phyloP scores from a whole-genome alignment of 2,797 vertebrate species.

The Chrysocyon brachyurus region DNA sequence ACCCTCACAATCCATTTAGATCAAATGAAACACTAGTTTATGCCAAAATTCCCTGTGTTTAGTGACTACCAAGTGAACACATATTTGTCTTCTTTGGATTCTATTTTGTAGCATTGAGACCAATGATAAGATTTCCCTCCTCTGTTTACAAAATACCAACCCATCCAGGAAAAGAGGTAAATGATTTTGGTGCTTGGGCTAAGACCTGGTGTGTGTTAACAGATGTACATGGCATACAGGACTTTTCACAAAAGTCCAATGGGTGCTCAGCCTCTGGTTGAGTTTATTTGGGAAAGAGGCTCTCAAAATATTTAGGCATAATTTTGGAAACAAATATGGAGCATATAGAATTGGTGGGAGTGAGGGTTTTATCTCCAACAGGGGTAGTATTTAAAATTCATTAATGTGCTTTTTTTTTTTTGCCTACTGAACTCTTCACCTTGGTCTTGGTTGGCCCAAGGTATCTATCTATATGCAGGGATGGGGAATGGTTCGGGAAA shows the following conservation, averaged over 20 bases:
- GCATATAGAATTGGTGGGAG: not conserved
- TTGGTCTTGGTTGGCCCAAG: not conserved
- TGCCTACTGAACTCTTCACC: not conserved
- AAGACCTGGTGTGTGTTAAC: not conserved
- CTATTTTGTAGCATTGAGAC: not conserved
- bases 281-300: constrained; percentile 1
- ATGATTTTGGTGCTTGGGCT: not conserved
- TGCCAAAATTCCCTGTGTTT: not conserved
- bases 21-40: constrained; percentile 1
- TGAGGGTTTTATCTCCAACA: not conserved
- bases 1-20: not conserved
- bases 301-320: constrained; percentile 40
- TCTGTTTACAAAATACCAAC: not conserved
- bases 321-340: constrained; percentile 37
- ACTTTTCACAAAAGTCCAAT: not conserved
- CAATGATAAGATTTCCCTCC: not conserved
- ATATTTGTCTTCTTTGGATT: not conserved
- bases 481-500: not conserved
- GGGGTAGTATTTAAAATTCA: not conserved
- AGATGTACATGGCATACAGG: not conserved
- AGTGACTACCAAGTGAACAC: not conserved
- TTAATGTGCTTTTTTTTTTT: not conserved
- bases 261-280: not conserved
- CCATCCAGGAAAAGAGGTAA: not conserved
- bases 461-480: not conserved